phyloP scores from a whole-genome alignment of 2,888 invertebrate genomes.

The Rotaria macrura region DNA sequence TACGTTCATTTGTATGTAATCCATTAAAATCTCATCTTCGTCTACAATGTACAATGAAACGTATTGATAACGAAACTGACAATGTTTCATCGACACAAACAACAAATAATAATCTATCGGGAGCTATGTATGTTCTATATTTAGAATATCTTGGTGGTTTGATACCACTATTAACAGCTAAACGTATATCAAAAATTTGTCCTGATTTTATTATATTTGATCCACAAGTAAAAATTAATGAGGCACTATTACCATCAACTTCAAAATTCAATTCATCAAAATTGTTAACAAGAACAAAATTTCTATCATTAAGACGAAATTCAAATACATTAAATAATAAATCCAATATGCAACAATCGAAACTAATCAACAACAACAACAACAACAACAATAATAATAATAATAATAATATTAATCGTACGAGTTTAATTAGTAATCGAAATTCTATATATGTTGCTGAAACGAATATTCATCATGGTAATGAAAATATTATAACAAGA shows the following conservation, averaged over 20 bases:
- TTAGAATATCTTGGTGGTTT: slow-evolving; percentile 88
- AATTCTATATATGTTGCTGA: background rate
- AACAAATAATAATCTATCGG: background rate
- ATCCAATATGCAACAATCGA: background rate
- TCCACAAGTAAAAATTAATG: slow-evolving; percentile 40
- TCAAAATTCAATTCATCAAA: background rate
- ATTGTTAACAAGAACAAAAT: background rate
- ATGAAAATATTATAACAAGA: too few species aligned
- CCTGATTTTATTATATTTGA: slow-evolving; percentile 83
- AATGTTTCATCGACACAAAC: background rate
- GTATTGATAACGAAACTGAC: slow-evolving; percentile 68
- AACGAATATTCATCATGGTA: background rate
- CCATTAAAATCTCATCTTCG: slow-evolving; percentile 74
- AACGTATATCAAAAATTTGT: slow-evolving; percentile 84
- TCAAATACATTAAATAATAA: background rate
- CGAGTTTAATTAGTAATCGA: background rate
- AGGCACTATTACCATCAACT: background rate
- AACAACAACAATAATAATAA: background rate
- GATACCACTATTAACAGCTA: slow-evolving; percentile 85
- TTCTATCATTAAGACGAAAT: background rate
- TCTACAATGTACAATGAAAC: slow-evolving; percentile 90
- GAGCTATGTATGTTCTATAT: slow-evolving; percentile 56
- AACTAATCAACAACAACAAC: background rate
- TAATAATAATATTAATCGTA: background rate
- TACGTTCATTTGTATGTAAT: slow-evolving; percentile 81